Conservation (phyloP, 2,113 vertebrate genomes). For the Pedionomus torquatus region DNA sequence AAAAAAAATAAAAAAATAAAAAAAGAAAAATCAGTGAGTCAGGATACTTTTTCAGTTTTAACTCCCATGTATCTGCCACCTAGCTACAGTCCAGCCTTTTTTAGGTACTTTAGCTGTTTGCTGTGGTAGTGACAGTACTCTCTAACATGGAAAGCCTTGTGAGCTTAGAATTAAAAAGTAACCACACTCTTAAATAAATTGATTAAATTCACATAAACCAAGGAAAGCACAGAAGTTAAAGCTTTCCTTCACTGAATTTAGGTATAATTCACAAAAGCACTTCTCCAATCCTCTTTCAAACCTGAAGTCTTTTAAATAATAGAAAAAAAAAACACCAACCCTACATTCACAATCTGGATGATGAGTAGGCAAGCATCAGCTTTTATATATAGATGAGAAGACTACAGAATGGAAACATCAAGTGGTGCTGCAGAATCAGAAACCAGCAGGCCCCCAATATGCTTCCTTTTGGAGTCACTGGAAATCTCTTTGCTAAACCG, state of each 20-base stretch:
- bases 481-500: background rate
- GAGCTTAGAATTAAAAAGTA: background rate
- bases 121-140: background rate
- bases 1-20: background rate
- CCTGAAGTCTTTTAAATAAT: background rate
- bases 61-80: background rate
- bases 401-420: background rate
- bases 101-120: background rate
- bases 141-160: background rate
- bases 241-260: background rate
- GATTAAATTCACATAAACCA: background rate
- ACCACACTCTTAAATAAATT: background rate
- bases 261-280: background rate
- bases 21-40: background rate
- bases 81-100: background rate
- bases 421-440: background rate
- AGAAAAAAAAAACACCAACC: background rate
- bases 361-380: background rate
- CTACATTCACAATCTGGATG: background rate
- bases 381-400: background rate
- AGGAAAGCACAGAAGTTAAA: background rate
- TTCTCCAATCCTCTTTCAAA: background rate
- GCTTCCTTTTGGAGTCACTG: background rate
- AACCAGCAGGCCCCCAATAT: background rate
- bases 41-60: background rate